Conservation (phyloP, 2,888 invertebrate species). For the Germaria angustata region DNA sequence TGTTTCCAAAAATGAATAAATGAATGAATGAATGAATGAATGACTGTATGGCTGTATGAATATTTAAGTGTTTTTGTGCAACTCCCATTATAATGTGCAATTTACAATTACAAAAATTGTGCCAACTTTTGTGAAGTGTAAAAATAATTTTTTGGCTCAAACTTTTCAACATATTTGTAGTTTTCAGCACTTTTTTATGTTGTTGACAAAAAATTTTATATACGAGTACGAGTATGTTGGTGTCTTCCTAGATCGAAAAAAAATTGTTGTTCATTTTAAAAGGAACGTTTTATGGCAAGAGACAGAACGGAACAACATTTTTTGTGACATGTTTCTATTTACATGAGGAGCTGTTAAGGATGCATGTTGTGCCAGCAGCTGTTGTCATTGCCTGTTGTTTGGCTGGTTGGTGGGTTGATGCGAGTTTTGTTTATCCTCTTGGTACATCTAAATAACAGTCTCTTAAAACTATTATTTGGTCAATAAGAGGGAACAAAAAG, state of each 20-base stretch:
- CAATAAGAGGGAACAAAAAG: too few relatives aligned
- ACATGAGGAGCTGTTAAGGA: constrained; percentile 29
- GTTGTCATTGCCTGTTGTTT: constrained; percentile 48
- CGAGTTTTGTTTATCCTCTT: constrained; percentile 3
- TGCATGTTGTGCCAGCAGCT: constrained; percentile 61
- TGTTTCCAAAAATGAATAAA: constrained; percentile 13
- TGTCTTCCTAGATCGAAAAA: constrained; percentile 5
- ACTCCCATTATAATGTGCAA: constrained; percentile 18
- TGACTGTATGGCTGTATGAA: constrained; percentile 31
- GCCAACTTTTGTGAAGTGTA: constrained; percentile 61
- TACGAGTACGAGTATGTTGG: neutral
- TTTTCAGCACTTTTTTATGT: constrained; percentile 18
- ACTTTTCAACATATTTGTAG: constrained; percentile 44
- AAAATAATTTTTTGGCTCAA: constrained; percentile 50
- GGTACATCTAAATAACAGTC: constrained; percentile 5
- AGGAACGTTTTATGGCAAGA: neutral
- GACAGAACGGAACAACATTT: constrained; percentile 12
- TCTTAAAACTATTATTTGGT: neutral
- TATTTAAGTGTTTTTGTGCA: constrained; percentile 39
- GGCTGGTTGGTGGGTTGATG: neutral
- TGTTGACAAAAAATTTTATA: neutral
- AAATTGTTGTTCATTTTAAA: neutral
- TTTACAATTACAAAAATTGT: constrained; percentile 46
- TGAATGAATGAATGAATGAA: too few relatives aligned
- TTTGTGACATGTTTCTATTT: constrained; percentile 42